Percentiles rank a stretch among this genome's conserved stretches.
phyloP scores from a whole-genome alignment of 2,113 vertebrate genomes.

The Chamaetylas fuelleborni region DNA sequence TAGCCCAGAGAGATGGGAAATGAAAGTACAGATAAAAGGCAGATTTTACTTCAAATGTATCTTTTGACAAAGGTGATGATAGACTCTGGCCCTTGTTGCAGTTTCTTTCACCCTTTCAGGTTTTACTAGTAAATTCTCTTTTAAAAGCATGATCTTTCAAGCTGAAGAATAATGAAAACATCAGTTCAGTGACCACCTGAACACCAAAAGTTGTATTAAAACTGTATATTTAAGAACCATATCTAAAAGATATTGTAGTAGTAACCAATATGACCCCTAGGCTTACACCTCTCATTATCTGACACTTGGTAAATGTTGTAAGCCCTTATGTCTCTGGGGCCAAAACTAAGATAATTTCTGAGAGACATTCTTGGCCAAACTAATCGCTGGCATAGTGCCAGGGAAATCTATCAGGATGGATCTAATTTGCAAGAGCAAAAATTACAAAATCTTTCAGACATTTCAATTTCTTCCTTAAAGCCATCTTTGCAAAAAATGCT shows the following conservation, averaged over 20 bases:
- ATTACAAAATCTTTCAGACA: background rate
- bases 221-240: background rate
- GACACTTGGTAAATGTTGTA: background rate
- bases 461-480: background rate
- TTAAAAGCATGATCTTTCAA: background rate
- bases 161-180: background rate
- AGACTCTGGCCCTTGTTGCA: background rate
- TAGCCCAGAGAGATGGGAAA: background rate
- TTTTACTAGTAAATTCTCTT: background rate
- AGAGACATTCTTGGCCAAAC: background rate
- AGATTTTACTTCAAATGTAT: background rate
- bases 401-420: background rate
- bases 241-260: background rate
- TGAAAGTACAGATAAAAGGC: background rate
- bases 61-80: background rate
- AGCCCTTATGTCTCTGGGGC: background rate
- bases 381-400: background rate
- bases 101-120: background rate
- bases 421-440: background rate
- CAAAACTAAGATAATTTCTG: background rate
- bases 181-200: background rate
- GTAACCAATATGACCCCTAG: background rate
- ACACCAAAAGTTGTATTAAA: background rate
- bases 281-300: background rate
- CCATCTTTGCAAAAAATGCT: background rate